Evolutionary conservation across 2,888 invertebrate species (phyloP), one percentile per base, ranked within the genome.

Genomic region (Tribolium freemani): DNA sequence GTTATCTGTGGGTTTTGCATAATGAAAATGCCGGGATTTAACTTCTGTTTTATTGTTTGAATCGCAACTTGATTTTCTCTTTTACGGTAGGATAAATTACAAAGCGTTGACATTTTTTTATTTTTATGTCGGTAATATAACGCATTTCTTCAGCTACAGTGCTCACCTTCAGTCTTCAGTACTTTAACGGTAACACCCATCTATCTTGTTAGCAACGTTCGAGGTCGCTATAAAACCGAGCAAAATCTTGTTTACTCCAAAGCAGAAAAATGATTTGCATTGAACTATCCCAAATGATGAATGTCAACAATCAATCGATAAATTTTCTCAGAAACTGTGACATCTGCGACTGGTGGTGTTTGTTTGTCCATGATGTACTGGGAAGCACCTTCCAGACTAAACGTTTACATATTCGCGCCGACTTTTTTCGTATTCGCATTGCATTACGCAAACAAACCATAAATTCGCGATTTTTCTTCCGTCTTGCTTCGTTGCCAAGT

Each of bases 261-360:
- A 6, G 8, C 9, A 1, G 38, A n/a, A 38, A 38, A 38, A 38
- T 38, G 9, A 38, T 38, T 38, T 38, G 38, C 26, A 26, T 26
- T 26, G 26, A 26, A 26, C 26, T 26, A 16, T 16, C 2, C 16
- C 16, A 16, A 9, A 31, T 31, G 31, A 5, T 31, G 6, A 8
- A 8, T 31, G 9, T 31, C 31, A 38, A 38, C 38, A 6, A 38
- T 48, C 48, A 11, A 8, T 10, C 48, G 26, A 13, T 10, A 11
- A 48, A 8, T 11, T 48, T 48, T 48, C 16, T 48, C 48, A 13
- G 48, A 48, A 48, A 48, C 6, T 3, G 11, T 48, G 11, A 54
- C 54, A 54, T 54, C 54, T 54, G 54, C 54, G 20, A 51, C 21
- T 54, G 30, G 10, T 54, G 21, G 5, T 54, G 31, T 54, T 54